Evolutionary conservation across 2,797 vertebrate species (phyloP).

Genomic region (Fratercula arctica): DNA sequence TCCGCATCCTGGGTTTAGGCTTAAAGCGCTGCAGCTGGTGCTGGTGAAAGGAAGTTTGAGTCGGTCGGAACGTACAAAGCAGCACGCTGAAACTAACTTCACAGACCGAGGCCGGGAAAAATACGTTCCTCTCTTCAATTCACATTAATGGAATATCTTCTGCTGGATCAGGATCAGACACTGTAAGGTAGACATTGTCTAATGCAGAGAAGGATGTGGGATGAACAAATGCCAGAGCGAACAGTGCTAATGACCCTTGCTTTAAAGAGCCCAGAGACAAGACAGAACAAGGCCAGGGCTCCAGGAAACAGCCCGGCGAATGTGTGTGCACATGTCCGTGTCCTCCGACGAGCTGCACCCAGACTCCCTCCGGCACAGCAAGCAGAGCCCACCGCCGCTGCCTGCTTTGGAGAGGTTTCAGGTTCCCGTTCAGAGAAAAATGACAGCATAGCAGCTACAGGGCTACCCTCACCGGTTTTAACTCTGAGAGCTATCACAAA

Average conservation of each 20-base stretch:
- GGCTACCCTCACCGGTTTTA: neutral
- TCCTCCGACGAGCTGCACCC: neutral
- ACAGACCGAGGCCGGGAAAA: neutral
- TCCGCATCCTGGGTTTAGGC: neutral
- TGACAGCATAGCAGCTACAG: neutral
- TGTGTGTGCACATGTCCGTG: neutral
- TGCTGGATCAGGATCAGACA: conserved; percentile 54
- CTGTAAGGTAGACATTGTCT: conserved; percentile 53
- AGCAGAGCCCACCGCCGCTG: neutral
- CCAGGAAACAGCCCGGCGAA: neutral
- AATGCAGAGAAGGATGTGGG: conserved; percentile 41
- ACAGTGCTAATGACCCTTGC: conserved; percentile 39
- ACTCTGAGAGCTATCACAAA: neutral
- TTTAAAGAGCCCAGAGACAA: conserved; percentile 46
- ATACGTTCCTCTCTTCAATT: neutral
- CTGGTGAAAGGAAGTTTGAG: neutral
- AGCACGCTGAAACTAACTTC: neutral
- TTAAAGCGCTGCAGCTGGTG: neutral
- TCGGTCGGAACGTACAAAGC: accelerated
- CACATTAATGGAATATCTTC: conserved; percentile 11
- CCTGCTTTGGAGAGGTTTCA: neutral
- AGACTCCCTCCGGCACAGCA: neutral
- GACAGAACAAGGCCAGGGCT: conserved; percentile 45
- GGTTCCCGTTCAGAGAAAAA: neutral
- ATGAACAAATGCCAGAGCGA: conserved; percentile 24